A percentile compares a stretch with the other conserved stretches of the same genome.
These are phyloP conservation scores for Leptothorax acervorum DNA, from an alignment of 2,888 invertebrate species.

Conservation along the genomic window DNA sequence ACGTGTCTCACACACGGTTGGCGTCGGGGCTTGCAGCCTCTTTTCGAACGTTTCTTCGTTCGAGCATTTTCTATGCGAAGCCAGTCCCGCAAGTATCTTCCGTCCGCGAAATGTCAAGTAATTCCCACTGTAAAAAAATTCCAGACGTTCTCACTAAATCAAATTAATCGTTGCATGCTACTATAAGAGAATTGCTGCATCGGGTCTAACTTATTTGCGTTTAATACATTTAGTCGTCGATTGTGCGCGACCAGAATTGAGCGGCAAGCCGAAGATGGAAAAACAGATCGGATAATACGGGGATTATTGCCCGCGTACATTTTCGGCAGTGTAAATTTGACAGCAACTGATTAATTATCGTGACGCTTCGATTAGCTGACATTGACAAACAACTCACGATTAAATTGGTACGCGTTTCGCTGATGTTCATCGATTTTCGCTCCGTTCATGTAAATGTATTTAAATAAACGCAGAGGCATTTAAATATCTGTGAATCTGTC, in stretches of 20 bases:
- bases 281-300: not conserved
- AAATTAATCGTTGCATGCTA: constrained; percentile 35
- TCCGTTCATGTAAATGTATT: not conserved
- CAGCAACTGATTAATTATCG: constrained; percentile 19
- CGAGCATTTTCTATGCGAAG: not conserved
- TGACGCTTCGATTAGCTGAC: not conserved
- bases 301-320: not conserved
- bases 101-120: not conserved
- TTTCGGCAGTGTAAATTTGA: constrained; percentile 20
- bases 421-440: constrained; percentile 4
- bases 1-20: not conserved
- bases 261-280: not conserved
- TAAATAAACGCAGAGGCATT: not conserved
- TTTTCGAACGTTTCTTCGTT: not conserved
- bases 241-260: not conserved
- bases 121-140: constrained; percentile 6
- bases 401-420: constrained; percentile 12
- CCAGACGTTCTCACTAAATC: not conserved
- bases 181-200: not conserved
- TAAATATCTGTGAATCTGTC: not conserved
- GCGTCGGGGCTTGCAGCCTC: not conserved
- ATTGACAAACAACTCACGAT: constrained; percentile 20
- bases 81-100: not conserved
- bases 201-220: not conserved
- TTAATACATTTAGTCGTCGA: not conserved